These are phyloP conservation scores for Tympanoctomys barrerae DNA, from an alignment of 2,797 vertebrate genomes.

Conservation along the genomic window DNA sequence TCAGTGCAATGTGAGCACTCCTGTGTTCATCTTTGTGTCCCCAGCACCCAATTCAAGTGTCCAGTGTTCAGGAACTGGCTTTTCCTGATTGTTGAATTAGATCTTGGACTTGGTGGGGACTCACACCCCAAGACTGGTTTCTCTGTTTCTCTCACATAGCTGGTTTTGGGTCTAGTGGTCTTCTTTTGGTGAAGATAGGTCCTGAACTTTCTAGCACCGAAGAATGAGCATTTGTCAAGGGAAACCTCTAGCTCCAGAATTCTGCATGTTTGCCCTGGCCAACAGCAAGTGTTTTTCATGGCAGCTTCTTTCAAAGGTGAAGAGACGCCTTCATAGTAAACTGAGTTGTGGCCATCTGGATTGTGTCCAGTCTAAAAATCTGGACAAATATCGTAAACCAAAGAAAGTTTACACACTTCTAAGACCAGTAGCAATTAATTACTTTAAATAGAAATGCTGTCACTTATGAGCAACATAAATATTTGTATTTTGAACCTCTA, in stretches of 20 bases:
- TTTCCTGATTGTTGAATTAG: neutral
- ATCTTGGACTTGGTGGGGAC: neutral
- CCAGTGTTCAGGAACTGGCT: neutral
- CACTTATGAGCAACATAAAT: slow-evolving; percentile 87
- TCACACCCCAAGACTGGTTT: neutral
- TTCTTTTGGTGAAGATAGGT: slow-evolving; percentile 66
- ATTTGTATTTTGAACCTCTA: slow-evolving; percentile 86
- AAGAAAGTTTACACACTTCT: slow-evolving; percentile 84
- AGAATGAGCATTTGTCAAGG: slow-evolving; percentile 73
- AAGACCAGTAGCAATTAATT: slow-evolving; percentile 86
- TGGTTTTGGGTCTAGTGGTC: slow-evolving; percentile 30
- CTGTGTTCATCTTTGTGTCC: neutral
- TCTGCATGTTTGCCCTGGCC: neutral
- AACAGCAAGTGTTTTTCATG: slow-evolving; percentile 74
- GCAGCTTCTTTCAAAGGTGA: slow-evolving; percentile 63
- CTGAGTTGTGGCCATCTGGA: slow-evolving; percentile 78
- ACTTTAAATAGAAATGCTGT: slow-evolving; percentile 87
- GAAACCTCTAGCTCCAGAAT: slow-evolving; percentile 47
- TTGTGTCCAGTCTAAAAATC: slow-evolving; percentile 84
- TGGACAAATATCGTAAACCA: slow-evolving; percentile 86
- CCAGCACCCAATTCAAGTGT: neutral
- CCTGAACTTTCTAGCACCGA: slow-evolving; percentile 18
- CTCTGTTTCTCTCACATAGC: neutral
- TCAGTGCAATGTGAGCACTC: neutral
- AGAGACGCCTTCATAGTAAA: slow-evolving; percentile 77